These are phyloP conservation scores for Ganaspis sp. DNA, from an alignment of 1,140 invertebrate genomes.

Conservation along the genomic window DNA sequence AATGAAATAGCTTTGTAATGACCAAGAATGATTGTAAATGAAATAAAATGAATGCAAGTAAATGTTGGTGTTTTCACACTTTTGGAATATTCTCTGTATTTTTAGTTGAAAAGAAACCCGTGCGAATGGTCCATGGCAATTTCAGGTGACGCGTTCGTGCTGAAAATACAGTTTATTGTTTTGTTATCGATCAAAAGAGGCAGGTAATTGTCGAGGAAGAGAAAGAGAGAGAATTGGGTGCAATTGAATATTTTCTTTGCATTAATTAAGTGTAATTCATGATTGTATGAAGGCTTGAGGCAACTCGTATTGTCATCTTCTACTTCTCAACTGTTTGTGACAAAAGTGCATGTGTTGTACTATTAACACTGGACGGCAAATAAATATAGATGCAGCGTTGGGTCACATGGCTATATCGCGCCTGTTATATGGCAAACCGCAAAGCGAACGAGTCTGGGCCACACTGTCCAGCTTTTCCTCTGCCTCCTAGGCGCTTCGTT, in stretches of 20 bases:
- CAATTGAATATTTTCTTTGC: slow-evolving; percentile 54
- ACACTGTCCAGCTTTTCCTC: slow-evolving; percentile 7
- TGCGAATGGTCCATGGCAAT: background rate
- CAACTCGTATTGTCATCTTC: background rate
- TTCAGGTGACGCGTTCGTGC: slow-evolving; percentile 14
- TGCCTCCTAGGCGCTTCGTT: slow-evolving; percentile 56
- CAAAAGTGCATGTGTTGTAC: background rate
- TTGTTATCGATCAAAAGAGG: background rate
- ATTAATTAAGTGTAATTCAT: slow-evolving; percentile 48
- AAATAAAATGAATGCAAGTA: background rate
- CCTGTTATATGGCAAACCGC: slow-evolving; percentile 20
- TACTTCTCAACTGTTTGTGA: background rate
- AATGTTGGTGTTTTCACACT: background rate
- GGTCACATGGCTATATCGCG: slow-evolving; percentile 7
- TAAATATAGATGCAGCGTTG: background rate
- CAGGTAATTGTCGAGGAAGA: background rate
- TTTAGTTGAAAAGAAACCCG: background rate
- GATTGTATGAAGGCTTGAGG: background rate
- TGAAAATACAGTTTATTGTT: slow-evolving; percentile 8
- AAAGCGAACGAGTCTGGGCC: slow-evolving; percentile 4
- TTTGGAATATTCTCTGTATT: background rate
- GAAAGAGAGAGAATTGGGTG: slow-evolving; percentile 25
- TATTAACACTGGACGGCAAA: background rate
- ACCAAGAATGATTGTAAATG: background rate
- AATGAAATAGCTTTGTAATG: no score